These are phyloP conservation scores for Arvicanthis niloticus DNA, from an alignment of 2,113 vertebrate species.

Conservation along the genomic window DNA sequence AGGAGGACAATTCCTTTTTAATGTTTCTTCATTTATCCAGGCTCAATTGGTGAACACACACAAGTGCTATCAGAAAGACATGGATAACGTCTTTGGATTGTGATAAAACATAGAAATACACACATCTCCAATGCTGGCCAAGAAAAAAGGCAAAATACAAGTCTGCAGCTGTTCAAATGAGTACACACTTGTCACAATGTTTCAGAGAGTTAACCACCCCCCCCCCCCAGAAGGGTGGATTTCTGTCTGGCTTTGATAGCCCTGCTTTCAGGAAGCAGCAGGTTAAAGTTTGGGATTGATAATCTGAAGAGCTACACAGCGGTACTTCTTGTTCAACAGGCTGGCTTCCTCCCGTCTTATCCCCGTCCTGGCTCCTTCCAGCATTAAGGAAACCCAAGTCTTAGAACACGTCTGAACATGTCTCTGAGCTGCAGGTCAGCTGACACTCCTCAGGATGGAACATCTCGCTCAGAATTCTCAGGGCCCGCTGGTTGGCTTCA, in stretches of 20 bases:
- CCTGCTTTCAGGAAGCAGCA: background rate
- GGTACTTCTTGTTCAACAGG: background rate
- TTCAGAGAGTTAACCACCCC: conserved; percentile 38
- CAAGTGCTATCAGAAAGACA: background rate
- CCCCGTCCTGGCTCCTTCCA: background rate
- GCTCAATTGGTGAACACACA: background rate
- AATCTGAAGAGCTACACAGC: background rate
- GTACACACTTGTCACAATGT: background rate
- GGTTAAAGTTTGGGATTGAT: background rate
- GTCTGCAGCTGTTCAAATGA: background rate
- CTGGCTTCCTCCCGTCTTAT: conserved; percentile 20
- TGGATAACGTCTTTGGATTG: background rate
- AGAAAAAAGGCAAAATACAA: conserved; percentile 14
- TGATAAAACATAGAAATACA: background rate
- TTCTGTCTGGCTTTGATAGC: background rate
- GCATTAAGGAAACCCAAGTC: conserved; percentile 16
- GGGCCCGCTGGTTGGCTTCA: background rate
- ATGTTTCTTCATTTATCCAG: background rate
- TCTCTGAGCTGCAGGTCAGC: conserved; percentile 44
- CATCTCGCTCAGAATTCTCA: conserved; percentile 11
- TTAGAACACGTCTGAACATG: conserved; percentile 79
- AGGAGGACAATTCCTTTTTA: background rate
- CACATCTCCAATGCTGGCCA: background rate
- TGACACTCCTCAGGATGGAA: conserved; percentile 37
- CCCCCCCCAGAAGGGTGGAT: background rate